These are phyloP conservation scores for Uloborus diversus DNA, from an alignment of 1,140 invertebrate species.

Conservation along the genomic window DNA sequence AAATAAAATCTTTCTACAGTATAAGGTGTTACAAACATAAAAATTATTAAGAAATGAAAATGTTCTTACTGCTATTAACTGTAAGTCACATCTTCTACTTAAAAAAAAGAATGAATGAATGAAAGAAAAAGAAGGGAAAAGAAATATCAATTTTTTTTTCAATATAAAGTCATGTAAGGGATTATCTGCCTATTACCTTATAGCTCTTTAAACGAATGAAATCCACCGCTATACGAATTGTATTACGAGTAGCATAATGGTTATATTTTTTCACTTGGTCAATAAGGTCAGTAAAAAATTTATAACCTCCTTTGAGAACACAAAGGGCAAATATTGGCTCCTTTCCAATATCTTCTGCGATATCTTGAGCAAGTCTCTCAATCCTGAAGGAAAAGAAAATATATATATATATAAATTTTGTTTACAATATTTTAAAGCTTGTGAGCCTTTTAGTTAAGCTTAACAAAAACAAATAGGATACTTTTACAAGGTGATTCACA, in stretches of 20 bases:
- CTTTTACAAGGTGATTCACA: too few species aligned
- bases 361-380: constrained; percentile 70
- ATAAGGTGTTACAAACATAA: too few species aligned
- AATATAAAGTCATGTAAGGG: too few species aligned
- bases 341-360: constrained; percentile 67
- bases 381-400: constrained; percentile 62
- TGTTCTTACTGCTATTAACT: too few species aligned
- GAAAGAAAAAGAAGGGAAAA: too few species aligned
- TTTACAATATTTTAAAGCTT: neutral
- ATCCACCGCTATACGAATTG: constrained; percentile 70
- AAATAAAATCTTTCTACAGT: too few species aligned
- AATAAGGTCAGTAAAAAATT: constrained; percentile 72
- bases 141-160: too few species aligned
- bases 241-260: constrained; percentile 56
- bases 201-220: constrained; percentile 73
- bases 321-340: constrained; percentile 70
- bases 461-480: neutral
- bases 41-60: too few species aligned
- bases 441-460: too few species aligned
- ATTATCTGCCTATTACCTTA: constrained; percentile 63
- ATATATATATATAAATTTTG: neutral
- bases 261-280: constrained; percentile 70
- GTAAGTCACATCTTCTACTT: too few species aligned
- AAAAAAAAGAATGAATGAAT: too few species aligned
- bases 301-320: constrained; percentile 74